These are phyloP conservation scores for Acanthurus lineatus DNA, from an alignment of 2,797 vertebrate species.

Conservation along the genomic window DNA sequence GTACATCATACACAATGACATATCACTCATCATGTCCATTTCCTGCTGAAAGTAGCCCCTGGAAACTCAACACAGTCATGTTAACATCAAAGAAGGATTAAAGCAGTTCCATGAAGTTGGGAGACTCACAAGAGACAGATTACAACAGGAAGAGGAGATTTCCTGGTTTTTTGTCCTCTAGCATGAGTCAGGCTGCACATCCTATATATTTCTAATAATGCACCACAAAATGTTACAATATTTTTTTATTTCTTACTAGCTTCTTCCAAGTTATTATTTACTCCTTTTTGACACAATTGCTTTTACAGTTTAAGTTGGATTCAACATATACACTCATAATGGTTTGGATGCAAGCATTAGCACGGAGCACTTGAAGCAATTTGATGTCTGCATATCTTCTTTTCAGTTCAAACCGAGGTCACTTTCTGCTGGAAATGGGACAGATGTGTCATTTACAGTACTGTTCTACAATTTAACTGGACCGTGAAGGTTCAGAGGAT, in stretches of 20 bases:
- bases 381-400: too few relatives aligned
- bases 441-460: conserved; percentile 25
- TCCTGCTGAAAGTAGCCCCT: background rate
- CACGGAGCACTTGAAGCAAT: too few relatives aligned
- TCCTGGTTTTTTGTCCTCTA: background rate
- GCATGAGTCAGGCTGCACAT: background rate
- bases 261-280: too few relatives aligned
- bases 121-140: background rate
- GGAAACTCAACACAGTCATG: background rate
- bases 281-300: too few relatives aligned
- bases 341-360: too few relatives aligned
- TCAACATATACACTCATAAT: too few relatives aligned
- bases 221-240: background rate
- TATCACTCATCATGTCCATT: background rate
- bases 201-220: background rate
- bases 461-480: conserved; percentile 14
- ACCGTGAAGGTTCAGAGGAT: conserved; percentile 39
- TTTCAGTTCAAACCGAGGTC: background rate
- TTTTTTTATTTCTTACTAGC: too few relatives aligned
- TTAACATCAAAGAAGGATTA: background rate
- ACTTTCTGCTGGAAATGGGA: background rate
- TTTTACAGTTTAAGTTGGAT: too few relatives aligned
- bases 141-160: background rate
- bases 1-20: background rate
- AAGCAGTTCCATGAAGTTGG: background rate